These are phyloP conservation scores for Aix galericulata DNA, from an alignment of 2,113 vertebrate genomes.

Conservation along the genomic window DNA sequence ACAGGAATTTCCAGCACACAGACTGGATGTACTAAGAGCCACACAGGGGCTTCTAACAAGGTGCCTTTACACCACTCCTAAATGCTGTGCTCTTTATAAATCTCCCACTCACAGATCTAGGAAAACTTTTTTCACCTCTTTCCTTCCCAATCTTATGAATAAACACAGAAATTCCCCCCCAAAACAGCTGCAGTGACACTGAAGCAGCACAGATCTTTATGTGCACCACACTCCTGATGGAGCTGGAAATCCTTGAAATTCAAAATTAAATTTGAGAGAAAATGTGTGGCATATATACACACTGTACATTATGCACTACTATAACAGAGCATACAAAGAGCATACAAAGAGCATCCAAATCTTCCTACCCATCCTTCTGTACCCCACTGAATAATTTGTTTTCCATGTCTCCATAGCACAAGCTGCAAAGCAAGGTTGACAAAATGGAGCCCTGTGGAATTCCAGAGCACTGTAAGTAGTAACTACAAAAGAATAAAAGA, in stretches of 20 bases:
- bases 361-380: constrained; percentile 80
- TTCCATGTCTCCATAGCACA: constrained; percentile 97
- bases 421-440: constrained; percentile 90
- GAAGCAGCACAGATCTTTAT: neutral
- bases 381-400: constrained; percentile 77
- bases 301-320: neutral
- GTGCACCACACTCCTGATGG: neutral
- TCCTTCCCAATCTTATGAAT: neutral
- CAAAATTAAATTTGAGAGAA: neutral
- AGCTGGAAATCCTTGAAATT: neutral
- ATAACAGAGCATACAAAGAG: neutral
- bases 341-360: neutral
- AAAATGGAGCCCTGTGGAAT: constrained; percentile 92
- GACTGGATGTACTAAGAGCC: neutral
- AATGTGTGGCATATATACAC: neutral
- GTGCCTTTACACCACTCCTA: neutral
- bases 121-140: neutral
- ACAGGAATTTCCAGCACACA: neutral
- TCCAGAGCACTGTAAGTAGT: constrained; percentile 85
- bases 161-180: neutral
- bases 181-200: neutral
- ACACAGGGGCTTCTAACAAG: neutral
- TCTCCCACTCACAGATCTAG: neutral
- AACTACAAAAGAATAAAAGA: constrained; percentile 71
- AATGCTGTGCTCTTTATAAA: neutral